Conservation (phyloP, 2,888 invertebrate genomes). For the Argyresthia albistria region DNA sequence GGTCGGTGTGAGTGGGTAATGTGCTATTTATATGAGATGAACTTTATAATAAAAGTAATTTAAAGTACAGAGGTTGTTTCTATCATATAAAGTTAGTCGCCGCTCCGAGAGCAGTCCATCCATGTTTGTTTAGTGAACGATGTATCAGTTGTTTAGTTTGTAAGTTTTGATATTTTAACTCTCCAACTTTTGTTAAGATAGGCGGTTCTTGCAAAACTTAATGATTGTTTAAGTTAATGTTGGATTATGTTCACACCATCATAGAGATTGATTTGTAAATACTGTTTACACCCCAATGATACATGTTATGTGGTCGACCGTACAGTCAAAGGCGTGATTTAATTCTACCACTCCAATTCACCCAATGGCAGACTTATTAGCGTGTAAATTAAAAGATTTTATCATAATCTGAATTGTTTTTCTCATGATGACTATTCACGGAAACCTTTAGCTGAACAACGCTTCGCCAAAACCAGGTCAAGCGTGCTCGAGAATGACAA, state of each 20-base stretch:
- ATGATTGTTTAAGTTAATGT: slow-evolving; percentile 26
- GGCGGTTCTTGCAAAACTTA: slow-evolving; percentile 25
- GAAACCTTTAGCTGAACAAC: background rate
- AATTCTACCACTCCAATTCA: background rate
- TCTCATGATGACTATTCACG: background rate
- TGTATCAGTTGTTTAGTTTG: slow-evolving; percentile 17
- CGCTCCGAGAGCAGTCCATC: background rate
- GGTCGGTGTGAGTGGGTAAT: slow-evolving; percentile 54
- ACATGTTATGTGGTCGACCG: background rate
- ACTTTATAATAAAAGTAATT: slow-evolving; percentile 69
- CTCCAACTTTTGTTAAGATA: slow-evolving; percentile 30
- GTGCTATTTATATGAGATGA: slow-evolving; percentile 69
- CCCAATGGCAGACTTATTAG: background rate
- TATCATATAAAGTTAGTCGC: slow-evolving; percentile 11
- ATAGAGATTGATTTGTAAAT: background rate
- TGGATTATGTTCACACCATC: slow-evolving; percentile 11
- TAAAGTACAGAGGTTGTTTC: slow-evolving; percentile 38
- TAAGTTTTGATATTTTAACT: slow-evolving; percentile 16
- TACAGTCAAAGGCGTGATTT: background rate
- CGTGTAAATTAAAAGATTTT: background rate
- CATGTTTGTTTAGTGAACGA: background rate
- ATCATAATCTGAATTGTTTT: slow-evolving; percentile 7
- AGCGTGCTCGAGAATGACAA: slow-evolving; percentile 3
- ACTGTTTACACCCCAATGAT: background rate
- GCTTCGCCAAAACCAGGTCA: background rate